Conservation (phyloP, 2,888 invertebrate species). For the Hoplodrina ambigua region DNA sequence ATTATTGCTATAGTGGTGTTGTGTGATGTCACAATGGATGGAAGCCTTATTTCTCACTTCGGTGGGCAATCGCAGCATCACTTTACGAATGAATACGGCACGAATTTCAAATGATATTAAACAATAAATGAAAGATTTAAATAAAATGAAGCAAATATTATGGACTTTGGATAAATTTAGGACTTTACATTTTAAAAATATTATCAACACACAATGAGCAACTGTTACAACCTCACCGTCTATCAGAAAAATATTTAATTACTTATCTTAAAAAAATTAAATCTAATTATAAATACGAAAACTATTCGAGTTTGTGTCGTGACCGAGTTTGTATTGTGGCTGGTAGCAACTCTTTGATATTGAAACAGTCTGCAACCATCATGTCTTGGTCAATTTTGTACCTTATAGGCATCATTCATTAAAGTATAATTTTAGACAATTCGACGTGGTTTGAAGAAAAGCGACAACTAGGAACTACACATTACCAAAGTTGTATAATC, state of each 20-base stretch:
- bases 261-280: slow-evolving; percentile 68
- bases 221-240: slow-evolving; percentile 72
- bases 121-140: slow-evolving; percentile 41
- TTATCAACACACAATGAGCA: slow-evolving; percentile 70
- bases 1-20: slow-evolving; percentile 50
- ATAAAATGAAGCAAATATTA: slow-evolving; percentile 51
- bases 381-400: slow-evolving; percentile 61
- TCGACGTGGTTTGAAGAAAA: slow-evolving; percentile 28
- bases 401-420: slow-evolving; percentile 56
- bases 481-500: slow-evolving; percentile 21
- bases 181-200: slow-evolving; percentile 50
- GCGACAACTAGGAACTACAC: slow-evolving; percentile 39
- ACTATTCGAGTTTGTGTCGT: slow-evolving; percentile 83
- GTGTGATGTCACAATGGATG: slow-evolving; percentile 56
- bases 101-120: slow-evolving; percentile 44
- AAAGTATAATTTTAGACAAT: slow-evolving; percentile 37
- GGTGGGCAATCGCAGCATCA: slow-evolving; percentile 69
- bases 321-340: slow-evolving; percentile 59
- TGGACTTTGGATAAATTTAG: slow-evolving; percentile 65
- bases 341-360: slow-evolving; percentile 48
- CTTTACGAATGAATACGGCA: slow-evolving; percentile 57
- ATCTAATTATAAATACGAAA: slow-evolving; percentile 75
- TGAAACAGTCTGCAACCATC: slow-evolving; percentile 48
- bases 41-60: slow-evolving; percentile 64
- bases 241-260: slow-evolving; percentile 55